phyloP scores from a whole-genome alignment of 2,888 invertebrate species.

The Oligia latruncula region DNA sequence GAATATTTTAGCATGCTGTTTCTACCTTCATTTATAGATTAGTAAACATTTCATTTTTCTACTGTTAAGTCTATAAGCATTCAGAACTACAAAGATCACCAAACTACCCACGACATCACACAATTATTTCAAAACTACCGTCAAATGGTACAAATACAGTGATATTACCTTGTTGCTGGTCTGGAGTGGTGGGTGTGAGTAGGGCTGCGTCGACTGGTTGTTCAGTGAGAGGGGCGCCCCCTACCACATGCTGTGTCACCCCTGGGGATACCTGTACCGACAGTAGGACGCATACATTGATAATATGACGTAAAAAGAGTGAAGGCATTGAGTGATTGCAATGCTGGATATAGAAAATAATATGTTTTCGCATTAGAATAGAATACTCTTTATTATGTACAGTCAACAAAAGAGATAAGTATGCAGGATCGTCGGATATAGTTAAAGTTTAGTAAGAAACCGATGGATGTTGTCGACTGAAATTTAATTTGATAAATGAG shows the following conservation, averaged over 20 bases:
- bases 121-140: slow-evolving; percentile 39
- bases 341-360: not conserved
- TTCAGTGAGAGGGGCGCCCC: slow-evolving; percentile 76
- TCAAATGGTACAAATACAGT: slow-evolving; percentile 1
- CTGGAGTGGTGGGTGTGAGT: slow-evolving; percentile 80
- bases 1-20: slow-evolving; percentile 43
- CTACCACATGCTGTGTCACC: slow-evolving; percentile 83
- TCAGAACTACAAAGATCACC: slow-evolving; percentile 55
- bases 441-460: too few species aligned
- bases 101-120: slow-evolving; percentile 45
- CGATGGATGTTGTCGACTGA: too few species aligned
- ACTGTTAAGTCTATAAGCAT: slow-evolving; percentile 50
- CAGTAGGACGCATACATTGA: slow-evolving; percentile 35
- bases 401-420: too few species aligned
- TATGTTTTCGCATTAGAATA: not conserved
- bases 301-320: slow-evolving; percentile 5
- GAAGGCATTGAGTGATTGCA: not conserved
- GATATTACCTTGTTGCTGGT: slow-evolving; percentile 81
- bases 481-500: too few species aligned
- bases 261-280: slow-evolving; percentile 72
- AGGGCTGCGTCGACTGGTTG: slow-evolving; percentile 81
- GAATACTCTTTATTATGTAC: too few species aligned
- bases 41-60: slow-evolving; percentile 42
- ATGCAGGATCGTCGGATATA: too few species aligned
- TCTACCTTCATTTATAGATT: slow-evolving; percentile 14